A percentile compares a stretch with the other conserved stretches of the same genome.
Evolutionary conservation across 2,113 vertebrate genomes (phyloP).

Genomic region (Gopherus flavomarginatus): DNA sequence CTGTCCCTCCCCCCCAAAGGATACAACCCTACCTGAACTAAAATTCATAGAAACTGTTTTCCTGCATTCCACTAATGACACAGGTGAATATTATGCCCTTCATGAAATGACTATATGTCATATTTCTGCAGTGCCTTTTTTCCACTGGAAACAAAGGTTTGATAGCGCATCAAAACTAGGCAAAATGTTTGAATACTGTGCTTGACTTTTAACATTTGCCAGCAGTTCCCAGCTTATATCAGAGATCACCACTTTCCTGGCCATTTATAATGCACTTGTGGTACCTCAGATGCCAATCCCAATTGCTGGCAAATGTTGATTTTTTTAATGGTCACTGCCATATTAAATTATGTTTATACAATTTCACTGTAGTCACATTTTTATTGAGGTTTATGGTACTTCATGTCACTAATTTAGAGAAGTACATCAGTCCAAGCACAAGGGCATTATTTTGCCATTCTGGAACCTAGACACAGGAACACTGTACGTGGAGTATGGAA

Average conservation of each 20-base stretch:
- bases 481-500: not conserved
- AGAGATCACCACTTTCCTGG: not conserved
- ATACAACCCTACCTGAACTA: not conserved
- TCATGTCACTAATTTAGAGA: not conserved
- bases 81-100: not conserved
- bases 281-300: not conserved
- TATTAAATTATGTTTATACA: not conserved
- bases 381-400: fast-evolving
- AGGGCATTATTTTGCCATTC: fast-evolving
- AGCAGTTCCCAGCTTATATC: not conserved
- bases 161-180: not conserved
- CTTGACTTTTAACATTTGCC: not conserved
- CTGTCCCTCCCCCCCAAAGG: fast-evolving
- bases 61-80: not conserved
- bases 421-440: not conserved
- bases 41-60: not conserved
- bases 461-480: not conserved
- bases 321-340: not conserved
- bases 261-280: not conserved
- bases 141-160: not conserved
- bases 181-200: not conserved
- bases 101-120: not conserved
- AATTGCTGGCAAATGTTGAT: not conserved
- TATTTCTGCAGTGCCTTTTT: not conserved
- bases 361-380: not conserved